A percentile compares a stretch with the other conserved stretches of the same genome.
Conservation (phyloP, 1,140 invertebrate genomes). For the Gyrodactylus bullatarudis region DNA sequence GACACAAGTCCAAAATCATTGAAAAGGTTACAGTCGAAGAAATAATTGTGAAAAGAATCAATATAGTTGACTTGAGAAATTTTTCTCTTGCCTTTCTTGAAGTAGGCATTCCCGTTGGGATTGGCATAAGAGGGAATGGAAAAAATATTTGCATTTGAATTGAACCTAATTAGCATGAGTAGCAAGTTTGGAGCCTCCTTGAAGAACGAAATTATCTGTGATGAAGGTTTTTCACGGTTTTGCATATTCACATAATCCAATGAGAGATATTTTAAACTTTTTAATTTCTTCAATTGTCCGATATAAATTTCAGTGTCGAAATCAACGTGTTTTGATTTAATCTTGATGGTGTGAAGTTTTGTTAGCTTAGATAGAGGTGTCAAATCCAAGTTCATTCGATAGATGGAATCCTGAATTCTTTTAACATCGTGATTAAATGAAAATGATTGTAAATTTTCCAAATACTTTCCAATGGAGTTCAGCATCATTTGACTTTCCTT, state of each 20-base stretch:
- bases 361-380: not conserved
- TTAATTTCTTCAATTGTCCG: not conserved
- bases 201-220: not conserved
- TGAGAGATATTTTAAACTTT: not conserved
- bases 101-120: no score
- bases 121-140: not conserved
- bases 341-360: not conserved
- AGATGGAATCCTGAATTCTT: not conserved
- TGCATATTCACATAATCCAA: not conserved
- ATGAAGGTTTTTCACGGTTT: not conserved
- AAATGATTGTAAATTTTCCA: not conserved
- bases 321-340: not conserved
- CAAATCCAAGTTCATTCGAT: not conserved
- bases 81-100: not conserved
- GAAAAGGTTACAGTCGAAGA: not conserved
- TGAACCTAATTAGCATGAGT: not conserved
- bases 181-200: not conserved
- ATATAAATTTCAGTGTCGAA: not conserved
- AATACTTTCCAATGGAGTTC: not conserved
- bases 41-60: not conserved
- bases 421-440: not conserved
- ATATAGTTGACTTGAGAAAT: not conserved
- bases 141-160: not conserved
- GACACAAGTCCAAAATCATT: not conserved
- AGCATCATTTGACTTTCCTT: not conserved